Conservation (phyloP, 2,113 vertebrate genomes). For the Kryptolebias marmoratus region DNA sequence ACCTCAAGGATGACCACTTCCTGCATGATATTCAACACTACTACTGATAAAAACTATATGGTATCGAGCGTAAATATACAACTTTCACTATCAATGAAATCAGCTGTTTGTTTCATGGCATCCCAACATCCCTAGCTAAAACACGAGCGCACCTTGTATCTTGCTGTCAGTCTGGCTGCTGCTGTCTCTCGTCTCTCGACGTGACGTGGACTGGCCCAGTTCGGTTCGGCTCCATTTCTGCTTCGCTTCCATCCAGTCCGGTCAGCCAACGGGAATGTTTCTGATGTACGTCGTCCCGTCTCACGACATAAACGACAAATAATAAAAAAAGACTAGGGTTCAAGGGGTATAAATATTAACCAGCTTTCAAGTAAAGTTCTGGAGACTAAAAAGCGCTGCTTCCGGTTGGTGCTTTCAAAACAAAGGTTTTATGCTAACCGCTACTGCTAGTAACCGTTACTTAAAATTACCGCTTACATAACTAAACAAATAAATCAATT, state of each 20-base stretch:
- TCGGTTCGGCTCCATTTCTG: constrained; percentile 20
- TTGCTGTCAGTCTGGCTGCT: constrained; percentile 72
- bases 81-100: not conserved
- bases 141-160: constrained; percentile 70
- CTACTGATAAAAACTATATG: not conserved
- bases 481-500: not conserved
- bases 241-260: constrained; percentile 60
- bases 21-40: not conserved
- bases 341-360: not conserved
- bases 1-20: too few relatives aligned
- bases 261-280: too few relatives aligned
- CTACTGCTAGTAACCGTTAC: not conserved
- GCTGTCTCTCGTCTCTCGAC: constrained; percentile 50
- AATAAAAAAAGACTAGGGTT: not conserved
- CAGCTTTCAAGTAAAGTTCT: fast-evolving
- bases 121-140: not conserved
- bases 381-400: fast-evolving
- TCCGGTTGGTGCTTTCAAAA: constrained; percentile 24
- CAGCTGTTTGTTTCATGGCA: not conserved
- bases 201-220: constrained; percentile 5
- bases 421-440: not conserved
- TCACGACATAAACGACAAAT: too few relatives aligned
- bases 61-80: not conserved
- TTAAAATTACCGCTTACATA: too few relatives aligned
- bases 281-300: too few relatives aligned